Evolutionary conservation across 2,797 vertebrate genomes (phyloP).

Genomic region (Sebastolobus alascanus): DNA sequence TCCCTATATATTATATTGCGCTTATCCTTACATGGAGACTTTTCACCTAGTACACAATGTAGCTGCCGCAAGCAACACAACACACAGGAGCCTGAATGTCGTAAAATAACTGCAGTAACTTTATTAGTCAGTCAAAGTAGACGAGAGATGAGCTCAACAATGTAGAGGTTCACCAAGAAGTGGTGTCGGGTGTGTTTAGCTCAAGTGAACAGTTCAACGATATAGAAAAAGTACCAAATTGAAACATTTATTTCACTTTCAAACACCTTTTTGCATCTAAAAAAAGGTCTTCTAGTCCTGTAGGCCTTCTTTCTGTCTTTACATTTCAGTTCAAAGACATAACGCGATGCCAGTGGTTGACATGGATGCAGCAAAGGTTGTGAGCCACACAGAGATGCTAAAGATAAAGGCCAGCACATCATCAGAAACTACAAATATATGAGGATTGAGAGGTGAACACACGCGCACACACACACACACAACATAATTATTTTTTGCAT

Average conservation of each 20-base stretch:
- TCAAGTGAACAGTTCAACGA: background rate
- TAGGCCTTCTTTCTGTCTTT: background rate
- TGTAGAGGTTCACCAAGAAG: background rate
- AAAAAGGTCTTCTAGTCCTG: background rate
- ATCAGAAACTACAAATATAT: slow-evolving; percentile 11
- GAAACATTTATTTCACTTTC: background rate
- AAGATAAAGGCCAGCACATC: background rate
- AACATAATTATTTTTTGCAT: background rate
- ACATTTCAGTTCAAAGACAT: background rate
- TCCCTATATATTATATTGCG: too few relatives aligned
- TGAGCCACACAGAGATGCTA: background rate
- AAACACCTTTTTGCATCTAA: background rate
- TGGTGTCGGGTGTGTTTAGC: background rate
- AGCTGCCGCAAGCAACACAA: background rate
- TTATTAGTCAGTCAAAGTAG: background rate
- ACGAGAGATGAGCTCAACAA: slow-evolving; percentile 9
- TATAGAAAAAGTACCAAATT: background rate
- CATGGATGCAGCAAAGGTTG: background rate
- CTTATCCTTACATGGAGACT: background rate
- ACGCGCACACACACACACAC: background rate
- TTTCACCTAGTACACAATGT: background rate
- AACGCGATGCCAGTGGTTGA: background rate
- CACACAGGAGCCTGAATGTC: background rate
- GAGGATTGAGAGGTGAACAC: background rate
- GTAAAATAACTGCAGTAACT: background rate